phyloP scores from a whole-genome alignment of 92 coral and sea anemone species.

The Virgularia gustaviana region DNA sequence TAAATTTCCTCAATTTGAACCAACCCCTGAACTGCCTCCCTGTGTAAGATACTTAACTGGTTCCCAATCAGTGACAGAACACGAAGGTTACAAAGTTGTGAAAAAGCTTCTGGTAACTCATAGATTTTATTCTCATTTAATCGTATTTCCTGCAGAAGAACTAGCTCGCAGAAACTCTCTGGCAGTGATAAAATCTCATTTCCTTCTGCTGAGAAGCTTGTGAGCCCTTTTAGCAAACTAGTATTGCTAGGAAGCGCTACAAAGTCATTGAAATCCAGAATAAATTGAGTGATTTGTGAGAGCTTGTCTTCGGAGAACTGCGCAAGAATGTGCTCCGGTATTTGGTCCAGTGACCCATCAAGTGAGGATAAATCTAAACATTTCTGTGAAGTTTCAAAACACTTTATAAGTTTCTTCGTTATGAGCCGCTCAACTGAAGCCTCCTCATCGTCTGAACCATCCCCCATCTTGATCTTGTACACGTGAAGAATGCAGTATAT shows the following conservation, averaged over 20 bases:
- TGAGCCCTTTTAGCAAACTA: slow-evolving; percentile 36
- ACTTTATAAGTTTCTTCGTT: neutral
- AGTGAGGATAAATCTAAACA: slow-evolving; percentile 12
- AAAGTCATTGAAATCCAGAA: slow-evolving; percentile 77
- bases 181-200: slow-evolving; percentile 67
- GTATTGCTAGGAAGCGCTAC: slow-evolving; percentile 61
- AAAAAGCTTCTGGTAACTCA: slow-evolving; percentile 55
- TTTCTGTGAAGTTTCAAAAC: neutral
- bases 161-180: slow-evolving; percentile 42
- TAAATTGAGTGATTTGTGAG: slow-evolving; percentile 43
- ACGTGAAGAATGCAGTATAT: too few species aligned
- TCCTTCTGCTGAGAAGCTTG: slow-evolving; percentile 70
- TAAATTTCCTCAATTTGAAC: slow-evolving; percentile 59
- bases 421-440: neutral
- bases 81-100: slow-evolving; percentile 51
- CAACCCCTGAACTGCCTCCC: slow-evolving; percentile 55
- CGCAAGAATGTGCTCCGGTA: slow-evolving; percentile 58
- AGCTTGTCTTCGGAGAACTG: slow-evolving; percentile 21
- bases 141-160: slow-evolving; percentile 52
- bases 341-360: slow-evolving; percentile 46
- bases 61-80: slow-evolving; percentile 68
- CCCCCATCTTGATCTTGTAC: slow-evolving; percentile 9
- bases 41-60: slow-evolving; percentile 46
- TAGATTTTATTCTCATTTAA: slow-evolving; percentile 69
- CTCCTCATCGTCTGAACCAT: neutral